Base-by-base conservation (phyloP, 2,888 invertebrate species). In the Anticlea derivata region DNA sequence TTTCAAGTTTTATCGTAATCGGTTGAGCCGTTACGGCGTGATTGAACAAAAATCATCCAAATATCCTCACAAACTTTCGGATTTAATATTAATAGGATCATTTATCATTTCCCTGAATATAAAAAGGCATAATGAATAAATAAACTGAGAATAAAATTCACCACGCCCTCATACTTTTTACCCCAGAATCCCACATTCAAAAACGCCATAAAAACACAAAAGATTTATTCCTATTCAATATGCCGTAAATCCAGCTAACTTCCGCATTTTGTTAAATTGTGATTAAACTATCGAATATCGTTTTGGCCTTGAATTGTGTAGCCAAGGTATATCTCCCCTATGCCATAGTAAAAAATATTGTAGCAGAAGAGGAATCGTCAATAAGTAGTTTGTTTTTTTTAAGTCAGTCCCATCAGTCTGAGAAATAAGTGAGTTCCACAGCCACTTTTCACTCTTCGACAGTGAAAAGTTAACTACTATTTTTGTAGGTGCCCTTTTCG, bases 221-320 rank as follows among this genome's bases (percentile, higher is more conserved):
- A 49, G 53, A 40, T 35, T 29, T 50, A 57, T 55, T 26, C 46
- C 60, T 51, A 61, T 63, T 61, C 56, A 58, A 54, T 53, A 55
- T 49, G 11, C 37, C 24, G 39, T 53, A 54, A 45, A 46, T 34
- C 27, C 39, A 47, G 47, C 41, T 51, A 26, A 47, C 58, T 62
- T 62, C 61, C 62, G 56, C 50, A 49, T 52, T 55, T 41, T 24
- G 44, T 58, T 52, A 51, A 59, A 47, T 37, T 43, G 35, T 41
- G 37, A 48, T 52, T 57, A 52, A 46, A 51, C 40, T 58, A 61
- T 58, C 45, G 48, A 50, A 49, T 58, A 24, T 35, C 43, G 24
- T 27, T 13, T 40, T 50, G 38, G 11, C 50, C 55, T 49, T 53
- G 50, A 39, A 26, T 33, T 35, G 35, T 47, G 26, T 43, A 39